Evolutionary conservation across 2,888 invertebrate genomes (phyloP).

Genomic region (Epinotia bilunana): DNA sequence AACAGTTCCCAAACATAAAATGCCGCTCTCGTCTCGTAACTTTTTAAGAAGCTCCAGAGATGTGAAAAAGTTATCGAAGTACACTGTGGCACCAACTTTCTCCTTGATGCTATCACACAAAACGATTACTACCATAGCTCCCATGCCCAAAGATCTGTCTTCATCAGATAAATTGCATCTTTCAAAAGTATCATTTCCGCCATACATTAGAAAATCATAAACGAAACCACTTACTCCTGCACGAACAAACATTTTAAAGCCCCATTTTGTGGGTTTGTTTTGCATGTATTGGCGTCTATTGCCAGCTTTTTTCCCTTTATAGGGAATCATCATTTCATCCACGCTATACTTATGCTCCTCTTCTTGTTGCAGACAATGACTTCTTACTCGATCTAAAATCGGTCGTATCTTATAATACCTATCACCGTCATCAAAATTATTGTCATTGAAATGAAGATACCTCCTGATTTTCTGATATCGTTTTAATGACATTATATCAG

Average conservation of each 20-base stretch:
- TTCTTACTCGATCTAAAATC: not conserved
- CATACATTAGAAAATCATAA: slow-evolving; percentile 51
- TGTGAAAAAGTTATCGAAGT: too few species aligned
- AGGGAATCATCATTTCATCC: slow-evolving; percentile 60
- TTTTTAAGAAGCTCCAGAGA: too few species aligned
- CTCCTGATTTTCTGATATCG: not conserved
- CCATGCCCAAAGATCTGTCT: not conserved
- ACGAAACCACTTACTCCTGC: slow-evolving; percentile 44
- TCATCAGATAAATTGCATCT: not conserved
- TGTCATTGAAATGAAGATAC: too few species aligned
- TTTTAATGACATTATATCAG: slow-evolving; percentile 39
- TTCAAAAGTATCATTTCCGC: slow-evolving; percentile 51
- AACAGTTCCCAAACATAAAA: too few species aligned
- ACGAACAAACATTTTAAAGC: slow-evolving; percentile 53
- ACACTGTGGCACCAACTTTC: too few species aligned
- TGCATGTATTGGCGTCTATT: slow-evolving; percentile 54
- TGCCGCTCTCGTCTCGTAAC: too few species aligned
- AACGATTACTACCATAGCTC: not conserved
- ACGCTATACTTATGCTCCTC: slow-evolving; percentile 49
- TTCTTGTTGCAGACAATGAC: not conserved
- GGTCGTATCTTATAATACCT: slow-evolving; percentile 9
- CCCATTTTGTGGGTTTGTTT: slow-evolving; percentile 56
- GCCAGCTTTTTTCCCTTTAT: slow-evolving; percentile 58
- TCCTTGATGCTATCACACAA: not conserved
- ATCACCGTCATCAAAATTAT: not conserved